Percentiles rank a stretch among this genome's conserved stretches.
These are phyloP conservation scores for Motacilla tschutschensis DNA, from an alignment of 2,113 vertebrate genomes.

Conservation along the genomic window DNA sequence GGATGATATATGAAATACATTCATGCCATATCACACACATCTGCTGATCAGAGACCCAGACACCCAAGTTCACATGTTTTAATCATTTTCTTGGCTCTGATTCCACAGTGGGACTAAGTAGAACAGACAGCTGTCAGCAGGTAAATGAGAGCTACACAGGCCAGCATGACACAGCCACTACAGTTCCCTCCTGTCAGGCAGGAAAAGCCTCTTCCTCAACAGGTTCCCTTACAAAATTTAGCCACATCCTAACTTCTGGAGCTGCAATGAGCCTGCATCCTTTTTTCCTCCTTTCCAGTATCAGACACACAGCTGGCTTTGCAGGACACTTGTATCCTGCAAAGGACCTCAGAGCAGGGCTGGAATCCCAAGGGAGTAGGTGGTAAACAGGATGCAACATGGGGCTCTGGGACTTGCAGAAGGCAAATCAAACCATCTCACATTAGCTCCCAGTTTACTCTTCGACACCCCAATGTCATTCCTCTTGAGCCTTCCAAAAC, in stretches of 20 bases:
- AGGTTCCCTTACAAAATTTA: not conserved
- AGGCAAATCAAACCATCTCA: not conserved
- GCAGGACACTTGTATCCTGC: not conserved
- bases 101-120: not conserved
- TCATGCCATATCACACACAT: not conserved
- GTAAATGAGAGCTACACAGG: not conserved
- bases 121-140: not conserved
- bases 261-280: not conserved
- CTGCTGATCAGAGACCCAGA: not conserved
- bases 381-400: rapidly evolving
- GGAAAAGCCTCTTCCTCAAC: not conserved
- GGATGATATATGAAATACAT: not conserved
- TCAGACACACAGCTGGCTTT: not conserved
- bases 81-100: not conserved
- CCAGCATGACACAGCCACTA: not conserved
- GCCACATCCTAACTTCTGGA: not conserved
- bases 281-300: not conserved
- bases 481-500: not conserved
- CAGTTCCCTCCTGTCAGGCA: not conserved
- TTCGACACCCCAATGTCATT: not conserved
- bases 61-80: not conserved
- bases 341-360: not conserved
- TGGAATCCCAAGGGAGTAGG: not conserved
- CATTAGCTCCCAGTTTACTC: rapidly evolving
- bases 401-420: not conserved